These are phyloP conservation scores for Rhineura floridana DNA, from an alignment of 2,113 vertebrate species.

Conservation along the genomic window DNA sequence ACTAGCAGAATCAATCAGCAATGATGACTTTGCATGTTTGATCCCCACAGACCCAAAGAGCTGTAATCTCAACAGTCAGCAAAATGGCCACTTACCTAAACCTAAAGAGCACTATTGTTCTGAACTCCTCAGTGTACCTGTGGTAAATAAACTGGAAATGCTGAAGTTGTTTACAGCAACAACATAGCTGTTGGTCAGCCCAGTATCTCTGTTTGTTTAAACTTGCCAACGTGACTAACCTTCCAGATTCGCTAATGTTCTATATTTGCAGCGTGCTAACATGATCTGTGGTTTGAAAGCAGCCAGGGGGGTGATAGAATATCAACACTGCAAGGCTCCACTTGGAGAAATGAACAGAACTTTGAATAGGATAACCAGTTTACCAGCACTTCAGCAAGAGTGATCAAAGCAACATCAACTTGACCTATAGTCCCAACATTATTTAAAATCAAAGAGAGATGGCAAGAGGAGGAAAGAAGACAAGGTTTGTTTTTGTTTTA, in stretches of 20 bases:
- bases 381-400: constrained; percentile 32
- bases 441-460: neutral
- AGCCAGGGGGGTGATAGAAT: constrained; percentile 69
- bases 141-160: constrained; percentile 37
- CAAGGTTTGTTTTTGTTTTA: neutral
- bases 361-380: constrained; percentile 17
- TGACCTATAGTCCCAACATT: constrained; percentile 12
- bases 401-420: constrained; percentile 8
- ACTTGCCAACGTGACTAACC: constrained; percentile 60
- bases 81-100: constrained; percentile 69
- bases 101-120: constrained; percentile 39
- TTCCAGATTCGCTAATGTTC: constrained; percentile 75
- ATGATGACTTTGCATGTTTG: neutral
- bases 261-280: constrained; percentile 83
- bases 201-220: constrained; percentile 49
- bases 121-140: constrained; percentile 24
- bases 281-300: constrained; percentile 72
- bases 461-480: neutral
- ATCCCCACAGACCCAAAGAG: constrained; percentile 18
- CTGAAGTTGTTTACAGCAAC: constrained; percentile 72
- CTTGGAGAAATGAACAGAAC: constrained; percentile 59
- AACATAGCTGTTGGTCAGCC: constrained; percentile 47
- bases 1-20: neutral
- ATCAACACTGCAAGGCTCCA: constrained; percentile 73
- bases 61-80: constrained; percentile 29